Conservation (phyloP, 2,888 invertebrate species). For the Bugula neritina region DNA sequence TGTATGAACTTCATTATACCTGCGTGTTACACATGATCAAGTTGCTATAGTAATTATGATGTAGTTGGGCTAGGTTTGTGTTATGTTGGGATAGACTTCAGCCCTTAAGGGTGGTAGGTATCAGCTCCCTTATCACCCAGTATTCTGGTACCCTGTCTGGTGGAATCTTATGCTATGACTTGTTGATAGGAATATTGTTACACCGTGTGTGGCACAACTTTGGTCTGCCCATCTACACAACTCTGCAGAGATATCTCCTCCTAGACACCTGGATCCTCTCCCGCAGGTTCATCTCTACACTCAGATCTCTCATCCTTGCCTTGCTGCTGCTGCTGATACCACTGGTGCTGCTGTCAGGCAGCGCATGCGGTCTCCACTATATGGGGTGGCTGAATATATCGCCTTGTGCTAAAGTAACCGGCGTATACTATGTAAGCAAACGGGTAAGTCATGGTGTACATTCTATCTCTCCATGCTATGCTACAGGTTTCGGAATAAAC, state of each 20-base stretch:
- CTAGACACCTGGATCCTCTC: constrained; percentile 18
- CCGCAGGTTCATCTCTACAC: background rate
- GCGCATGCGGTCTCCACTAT: constrained; percentile 1
- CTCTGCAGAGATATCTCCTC: constrained; percentile 8
- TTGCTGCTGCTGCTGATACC: constrained; percentile 19
- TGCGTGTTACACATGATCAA: too few relatives aligned
- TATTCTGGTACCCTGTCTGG: too few relatives aligned
- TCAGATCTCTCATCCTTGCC: background rate
- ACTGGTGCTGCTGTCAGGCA: background rate
- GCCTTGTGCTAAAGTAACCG: background rate
- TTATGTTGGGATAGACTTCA: too few relatives aligned
- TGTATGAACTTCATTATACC: too few relatives aligned
- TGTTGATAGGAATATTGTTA: background rate
- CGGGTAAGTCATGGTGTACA: too few relatives aligned
- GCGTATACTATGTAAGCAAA: constrained; percentile 24
- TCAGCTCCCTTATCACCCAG: too few relatives aligned
- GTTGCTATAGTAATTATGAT: too few relatives aligned
- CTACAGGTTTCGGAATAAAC: too few relatives aligned
- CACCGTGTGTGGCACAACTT: constrained; percentile 16
- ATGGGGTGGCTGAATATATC: background rate
- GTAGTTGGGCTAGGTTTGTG: too few relatives aligned
- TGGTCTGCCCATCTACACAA: constrained; percentile 10
- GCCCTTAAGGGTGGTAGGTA: too few relatives aligned
- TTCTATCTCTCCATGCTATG: too few relatives aligned
- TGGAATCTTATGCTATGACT: too few relatives aligned